These are phyloP conservation scores for Palythoa grandis DNA, from an alignment of 92 coral and sea anemone genomes.

Conservation along the genomic window DNA sequence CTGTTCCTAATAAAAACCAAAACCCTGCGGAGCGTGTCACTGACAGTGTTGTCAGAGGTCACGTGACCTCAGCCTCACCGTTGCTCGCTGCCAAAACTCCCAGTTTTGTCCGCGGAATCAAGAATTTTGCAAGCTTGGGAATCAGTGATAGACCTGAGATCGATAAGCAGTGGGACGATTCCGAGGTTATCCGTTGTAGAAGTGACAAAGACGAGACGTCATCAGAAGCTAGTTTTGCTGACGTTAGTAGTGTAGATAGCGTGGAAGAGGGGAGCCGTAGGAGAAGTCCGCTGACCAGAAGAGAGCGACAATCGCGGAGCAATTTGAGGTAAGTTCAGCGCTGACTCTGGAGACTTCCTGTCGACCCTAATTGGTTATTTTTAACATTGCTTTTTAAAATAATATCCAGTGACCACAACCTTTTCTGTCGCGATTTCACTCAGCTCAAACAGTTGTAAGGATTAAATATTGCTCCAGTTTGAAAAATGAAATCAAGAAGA, in stretches of 20 bases:
- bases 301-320: conserved; percentile 30
- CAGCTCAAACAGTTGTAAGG: too few relatives aligned
- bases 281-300: conserved; percentile 31
- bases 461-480: too few relatives aligned
- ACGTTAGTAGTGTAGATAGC: conserved; percentile 83
- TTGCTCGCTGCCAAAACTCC: conserved; percentile 67
- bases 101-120: conserved; percentile 84
- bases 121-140: conserved; percentile 74
- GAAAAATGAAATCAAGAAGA: too few relatives aligned
- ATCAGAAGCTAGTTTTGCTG: conserved; percentile 90
- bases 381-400: too few relatives aligned
- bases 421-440: too few relatives aligned
- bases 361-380: too few relatives aligned
- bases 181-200: conserved; percentile 47
- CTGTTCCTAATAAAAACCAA: neutral
- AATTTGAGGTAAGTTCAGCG: neutral
- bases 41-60: neutral
- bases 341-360: too few relatives aligned
- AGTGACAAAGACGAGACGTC: conserved; percentile 69
- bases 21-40: neutral
- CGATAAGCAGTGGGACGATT: conserved; percentile 16
- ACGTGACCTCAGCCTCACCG: conserved; percentile 33
- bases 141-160: conserved; percentile 21
- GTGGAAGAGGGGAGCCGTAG: conserved; percentile 45
- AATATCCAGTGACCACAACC: too few relatives aligned